Percentiles rank a stretch among this genome's conserved stretches.
Evolutionary conservation across 2,797 vertebrate genomes (phyloP).

Genomic region (Danio kyathit): DNA sequence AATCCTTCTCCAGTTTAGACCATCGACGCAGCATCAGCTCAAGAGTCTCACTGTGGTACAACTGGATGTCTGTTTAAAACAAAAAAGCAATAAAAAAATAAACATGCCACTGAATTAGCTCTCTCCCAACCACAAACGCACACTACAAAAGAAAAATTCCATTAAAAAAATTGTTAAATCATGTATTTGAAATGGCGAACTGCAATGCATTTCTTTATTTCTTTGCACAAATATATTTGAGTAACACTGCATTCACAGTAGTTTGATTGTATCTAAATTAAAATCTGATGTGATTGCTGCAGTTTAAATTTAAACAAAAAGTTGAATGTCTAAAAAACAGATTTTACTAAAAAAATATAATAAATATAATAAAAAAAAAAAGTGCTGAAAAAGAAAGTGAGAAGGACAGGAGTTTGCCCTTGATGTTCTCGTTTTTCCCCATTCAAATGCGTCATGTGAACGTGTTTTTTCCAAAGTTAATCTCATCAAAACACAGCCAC

Average conservation of each 20-base stretch:
- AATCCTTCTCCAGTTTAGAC: slow-evolving; percentile 92
- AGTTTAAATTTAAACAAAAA: no score
- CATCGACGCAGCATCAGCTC: slow-evolving; percentile 90
- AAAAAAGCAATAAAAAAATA: background rate
- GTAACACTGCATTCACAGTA: background rate
- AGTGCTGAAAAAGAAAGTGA: no score
- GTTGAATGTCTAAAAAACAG: background rate
- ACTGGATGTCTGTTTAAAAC: slow-evolving; percentile 86
- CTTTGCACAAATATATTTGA: background rate
- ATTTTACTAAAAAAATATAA: no score
- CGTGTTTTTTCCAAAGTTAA: no score
- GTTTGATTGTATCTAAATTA: background rate
- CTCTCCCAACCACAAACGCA: background rate
- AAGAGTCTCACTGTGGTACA: slow-evolving; percentile 90
- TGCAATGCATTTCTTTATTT: background rate
- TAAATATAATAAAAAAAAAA: no score
- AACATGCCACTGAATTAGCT: background rate
- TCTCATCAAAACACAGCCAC: no score
- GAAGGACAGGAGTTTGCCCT: no score
- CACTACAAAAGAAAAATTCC: background rate
- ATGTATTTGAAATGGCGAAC: background rate
- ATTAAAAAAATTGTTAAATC: no score
- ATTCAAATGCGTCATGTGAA: no score
- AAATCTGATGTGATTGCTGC: no score
- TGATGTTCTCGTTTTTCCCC: no score